Evolutionary conservation across 2,113 vertebrate species (phyloP), one percentile per base, ranked within the genome.

Genomic region (Ahaetulla prasina): DNA sequence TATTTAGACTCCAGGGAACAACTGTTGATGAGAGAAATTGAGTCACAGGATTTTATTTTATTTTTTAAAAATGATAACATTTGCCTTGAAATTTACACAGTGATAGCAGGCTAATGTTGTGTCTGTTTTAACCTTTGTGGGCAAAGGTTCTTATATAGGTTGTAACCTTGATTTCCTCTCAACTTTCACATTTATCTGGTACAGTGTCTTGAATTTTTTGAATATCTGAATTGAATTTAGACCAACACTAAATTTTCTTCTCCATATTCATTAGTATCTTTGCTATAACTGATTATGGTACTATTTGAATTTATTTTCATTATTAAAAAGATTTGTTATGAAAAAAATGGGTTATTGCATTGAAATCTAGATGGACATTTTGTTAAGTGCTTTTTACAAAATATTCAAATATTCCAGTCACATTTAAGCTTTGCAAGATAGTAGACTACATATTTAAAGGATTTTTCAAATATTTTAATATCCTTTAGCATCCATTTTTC

Each of bases 1-100:
- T 95, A 54, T 0, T 94, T 50, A 91, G n/a, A 49, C 27, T 94
- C 96, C 84, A 92, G 60, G 85, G 8, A 95, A 20, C 47, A 96
- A n/a, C 60, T 93, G 22, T 27, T 49, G 80, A 8, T 85, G 86
- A 92, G 39, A 86, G 23, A 50, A 9, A 2, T 23, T 93, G 4
- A 88, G 63, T 85, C 95, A 90, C 5, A 92, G 94, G 89, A 11
- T n/a, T 5, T 39, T 87, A 22, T 22, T 23, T 91, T 91, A 10
- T 60, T 89, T 94, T 27, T 90, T 63, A 86, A 94, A 90, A 88
- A 85, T 95, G 4, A 93, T 93, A 47, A 2, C 4, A 7, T 74
- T 94, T 94, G 27, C 43, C 43, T 94, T 95, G 57, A 91, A 90
- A 92, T 53, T 25, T 93, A 87, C 52, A 11, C 52, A 12, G 87